Evolutionary conservation across 2,797 vertebrate genomes (phyloP), one percentile per base, ranked within the genome.

Genomic region (Eulemur rubriventer): DNA sequence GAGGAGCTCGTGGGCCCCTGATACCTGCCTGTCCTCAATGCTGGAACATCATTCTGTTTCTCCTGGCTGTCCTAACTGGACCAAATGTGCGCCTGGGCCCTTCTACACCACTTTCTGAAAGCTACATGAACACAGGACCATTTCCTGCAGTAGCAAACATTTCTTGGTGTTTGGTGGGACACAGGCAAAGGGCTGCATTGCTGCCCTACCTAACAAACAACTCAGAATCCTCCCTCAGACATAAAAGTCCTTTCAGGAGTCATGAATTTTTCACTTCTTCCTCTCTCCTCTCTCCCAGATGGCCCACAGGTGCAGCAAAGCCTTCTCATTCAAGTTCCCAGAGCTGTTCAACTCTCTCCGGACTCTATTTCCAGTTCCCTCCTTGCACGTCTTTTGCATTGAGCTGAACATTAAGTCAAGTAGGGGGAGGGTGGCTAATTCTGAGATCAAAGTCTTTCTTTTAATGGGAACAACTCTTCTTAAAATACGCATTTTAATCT

Each of bases 361-460:
- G 9, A 13, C 52, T 87, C 82, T 28, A 17, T 83, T 72, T 89
- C 65, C 8, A 76, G 38, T 24, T 9, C 7, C 35, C 6, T n/a
- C 73, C 57, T 76, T 86, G 69, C 9, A 26, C 33, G n/a, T 16
- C 12, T 72, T 63, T 92, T 94, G 33, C 73, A 63, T 2, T 50
- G 55, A 96, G 26, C 14, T 83, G 69, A 67, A 63, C 22, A 13
- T 50, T 69, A 52, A 35, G 33, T 24, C 3, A 0, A 17, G 6
- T 7, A 11, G 6, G 17, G 14, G 33, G 12, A 52, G 24, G 22
- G 22, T 0, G 0, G 16, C 41, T 80, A 65, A 61, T 57, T 82
- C 79, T 95, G 67, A 81, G 52, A 88, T 59, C 18, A 69, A 75
- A 82, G 24, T 1, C 13, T 87, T 89, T 82, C 57, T 94, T 92